phyloP scores from a whole-genome alignment of 2,797 vertebrate species.

The Mormyrus hasselquistii region DNA sequence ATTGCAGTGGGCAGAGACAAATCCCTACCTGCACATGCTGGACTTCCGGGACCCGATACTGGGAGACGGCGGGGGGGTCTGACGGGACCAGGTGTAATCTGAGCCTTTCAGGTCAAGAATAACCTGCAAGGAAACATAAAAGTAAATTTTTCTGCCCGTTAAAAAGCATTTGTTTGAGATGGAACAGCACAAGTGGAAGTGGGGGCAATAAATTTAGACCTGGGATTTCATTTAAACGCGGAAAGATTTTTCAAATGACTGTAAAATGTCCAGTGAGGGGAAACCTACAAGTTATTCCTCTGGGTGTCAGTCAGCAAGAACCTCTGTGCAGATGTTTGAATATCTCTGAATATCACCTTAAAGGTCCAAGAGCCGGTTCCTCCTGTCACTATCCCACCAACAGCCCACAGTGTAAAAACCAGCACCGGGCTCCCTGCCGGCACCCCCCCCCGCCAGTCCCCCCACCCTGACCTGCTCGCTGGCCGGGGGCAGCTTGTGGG shows the following conservation, averaged over 20 bases:
- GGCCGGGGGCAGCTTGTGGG: conserved; percentile 86
- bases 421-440: neutral
- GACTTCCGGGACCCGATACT: conserved; percentile 92
- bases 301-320: neutral
- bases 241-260: neutral
- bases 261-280: neutral
- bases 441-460: no score
- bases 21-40: conserved; percentile 89
- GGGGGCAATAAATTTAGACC: neutral
- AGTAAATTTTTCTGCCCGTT: neutral
- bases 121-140: conserved; percentile 61
- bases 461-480: conserved; percentile 76
- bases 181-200: neutral
- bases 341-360: neutral
- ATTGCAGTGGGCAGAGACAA: neutral
- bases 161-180: neutral
- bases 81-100: conserved; percentile 94
- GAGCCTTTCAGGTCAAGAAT: conserved; percentile 95
- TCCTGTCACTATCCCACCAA: neutral
- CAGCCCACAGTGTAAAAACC: neutral
- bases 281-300: neutral
- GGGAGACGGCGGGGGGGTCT: conserved; percentile 89
- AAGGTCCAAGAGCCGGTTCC: neutral
- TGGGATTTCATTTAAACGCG: neutral
- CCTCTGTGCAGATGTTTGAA: neutral